Evolutionary conservation across 2,888 invertebrate species (phyloP), one percentile per base, ranked within the genome.

Genomic region (Cosmia pyralina): DNA sequence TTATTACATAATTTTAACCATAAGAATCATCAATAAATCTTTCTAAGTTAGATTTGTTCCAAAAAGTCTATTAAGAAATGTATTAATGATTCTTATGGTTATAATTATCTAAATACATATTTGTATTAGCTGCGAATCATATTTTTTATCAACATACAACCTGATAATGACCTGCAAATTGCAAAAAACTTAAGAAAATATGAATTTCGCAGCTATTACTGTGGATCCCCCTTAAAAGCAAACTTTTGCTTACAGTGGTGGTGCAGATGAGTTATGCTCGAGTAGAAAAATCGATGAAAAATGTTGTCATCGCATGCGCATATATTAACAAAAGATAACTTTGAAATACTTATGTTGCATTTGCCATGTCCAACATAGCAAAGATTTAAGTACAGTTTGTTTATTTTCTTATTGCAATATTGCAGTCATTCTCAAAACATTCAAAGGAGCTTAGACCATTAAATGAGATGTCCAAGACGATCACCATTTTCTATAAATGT

Each of bases 401-500:
- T 19, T 17, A 19, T 53, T 19, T 55, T 69, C 4, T 13, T 22
- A 1, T 38, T 13, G n/a, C 11, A 38, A 46, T 58, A 28, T 34
- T n/a, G 0, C 13, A 13, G 22, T n/a, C 2, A 17, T 38, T 48
- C 15, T 57, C 19, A 48, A 48, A 69, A 34, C 4, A 22, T 17
- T 22, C 10, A 44, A 28, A 52, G n/a, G 41, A 59, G 38, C 7
- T 22, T 0, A 15, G 7, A 19, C 10, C 11, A 55, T 67, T 7
- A 17, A n/a, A 15, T 11, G 6, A 28, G 22, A 59, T 34, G n/a
- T 28, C 38, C 13, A 50, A 50, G 8, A 38, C 19, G 53, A 28
- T 19, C 46, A 62, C 1, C 8, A 22, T 38, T 57, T 68, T 28
- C 22, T 67, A 57, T 17, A 52, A 69, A 55, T 50, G 67, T 46